Conservation (phyloP, 2,113 vertebrate species). For the Alces alces region DNA sequence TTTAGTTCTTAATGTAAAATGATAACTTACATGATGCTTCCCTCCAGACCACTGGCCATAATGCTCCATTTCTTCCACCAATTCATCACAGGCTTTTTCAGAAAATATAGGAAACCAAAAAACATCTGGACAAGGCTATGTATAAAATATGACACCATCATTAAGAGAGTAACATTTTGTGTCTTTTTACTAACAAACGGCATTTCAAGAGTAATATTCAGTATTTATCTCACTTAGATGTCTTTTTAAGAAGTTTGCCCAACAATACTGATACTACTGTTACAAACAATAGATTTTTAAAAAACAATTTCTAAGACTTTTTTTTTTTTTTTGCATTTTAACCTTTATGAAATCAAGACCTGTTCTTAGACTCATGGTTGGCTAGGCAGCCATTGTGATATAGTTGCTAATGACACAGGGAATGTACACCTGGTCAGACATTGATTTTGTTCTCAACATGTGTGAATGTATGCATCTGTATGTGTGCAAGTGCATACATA, state of each 20-base stretch:
- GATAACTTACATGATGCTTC: conserved; percentile 88
- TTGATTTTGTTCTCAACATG: background rate
- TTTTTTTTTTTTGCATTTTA: background rate
- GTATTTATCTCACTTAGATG: background rate
- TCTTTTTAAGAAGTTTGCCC: background rate
- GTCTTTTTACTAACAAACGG: background rate
- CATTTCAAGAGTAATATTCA: background rate
- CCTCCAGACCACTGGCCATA: conserved; percentile 96
- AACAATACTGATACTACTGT: background rate
- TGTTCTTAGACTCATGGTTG: background rate
- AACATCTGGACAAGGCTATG: conserved; percentile 97
- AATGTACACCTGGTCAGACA: background rate
- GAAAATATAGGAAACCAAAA: conserved; percentile 99
- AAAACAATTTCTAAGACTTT: background rate
- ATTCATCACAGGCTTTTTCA: conserved; percentile 91
- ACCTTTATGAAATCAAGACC: background rate
- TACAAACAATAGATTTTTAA: background rate
- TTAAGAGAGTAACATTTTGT: background rate
- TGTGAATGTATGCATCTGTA: background rate
- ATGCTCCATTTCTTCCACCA: conserved; percentile 97
- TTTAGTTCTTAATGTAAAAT: background rate
- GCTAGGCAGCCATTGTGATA: background rate
- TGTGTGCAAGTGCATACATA: background rate
- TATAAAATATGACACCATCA: conserved; percentile 61
- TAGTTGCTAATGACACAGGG: background rate